phyloP scores from a whole-genome alignment of 37 sponge, comb jelly and placozoan genomes.

The Crambe crambe region DNA sequence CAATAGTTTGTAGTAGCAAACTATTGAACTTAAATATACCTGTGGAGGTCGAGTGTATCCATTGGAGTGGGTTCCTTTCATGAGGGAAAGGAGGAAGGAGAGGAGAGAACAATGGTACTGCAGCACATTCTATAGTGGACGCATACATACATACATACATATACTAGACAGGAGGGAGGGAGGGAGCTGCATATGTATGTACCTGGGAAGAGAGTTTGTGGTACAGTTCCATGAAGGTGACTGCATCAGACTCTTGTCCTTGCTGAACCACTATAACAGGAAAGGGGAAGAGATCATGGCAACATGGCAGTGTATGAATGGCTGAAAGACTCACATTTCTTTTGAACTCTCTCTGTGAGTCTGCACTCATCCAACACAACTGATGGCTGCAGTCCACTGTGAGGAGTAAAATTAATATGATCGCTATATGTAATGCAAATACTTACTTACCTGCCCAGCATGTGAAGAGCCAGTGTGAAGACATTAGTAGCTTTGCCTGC shows the following conservation, averaged over 20 bases:
- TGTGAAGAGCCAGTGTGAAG: conserved; percentile 31
- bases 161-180: too few relatives aligned
- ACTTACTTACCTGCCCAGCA: conserved; percentile 54
- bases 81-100: not conserved
- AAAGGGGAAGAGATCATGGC: not conserved
- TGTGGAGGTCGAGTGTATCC: not conserved
- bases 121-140: too few relatives aligned
- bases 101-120: conserved; percentile 3
- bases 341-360: conserved; percentile 76
- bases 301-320: too few relatives aligned
- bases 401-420: not conserved
- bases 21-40: too few relatives aligned
- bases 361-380: conserved; percentile 52
- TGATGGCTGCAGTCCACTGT: conserved; percentile 41
- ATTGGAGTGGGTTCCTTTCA: not conserved
- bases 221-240: conserved; percentile 66
- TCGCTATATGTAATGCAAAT: not conserved
- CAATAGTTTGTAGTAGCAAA: not conserved
- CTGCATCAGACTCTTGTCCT: conserved; percentile 56
- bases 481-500: conserved; percentile 21
- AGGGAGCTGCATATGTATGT: too few relatives aligned
- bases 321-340: conserved; percentile 78
- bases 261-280: conserved; percentile 52
- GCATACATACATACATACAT: too few relatives aligned
- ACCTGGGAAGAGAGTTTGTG: conserved; percentile 36